Conservation (phyloP, 2,888 invertebrate genomes). For the Dynastes grantii region DNA sequence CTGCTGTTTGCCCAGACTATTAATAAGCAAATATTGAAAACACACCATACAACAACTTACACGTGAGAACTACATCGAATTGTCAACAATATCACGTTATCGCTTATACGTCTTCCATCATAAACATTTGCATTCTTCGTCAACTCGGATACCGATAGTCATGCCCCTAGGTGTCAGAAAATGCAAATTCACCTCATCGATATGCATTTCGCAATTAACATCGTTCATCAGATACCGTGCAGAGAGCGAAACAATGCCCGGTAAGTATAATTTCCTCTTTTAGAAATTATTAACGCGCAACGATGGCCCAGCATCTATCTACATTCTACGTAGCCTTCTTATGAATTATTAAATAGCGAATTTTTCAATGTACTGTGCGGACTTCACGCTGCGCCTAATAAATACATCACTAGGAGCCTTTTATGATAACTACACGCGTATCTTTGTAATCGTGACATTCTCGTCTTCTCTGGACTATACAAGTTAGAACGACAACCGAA, state of each 20-base stretch:
- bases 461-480: too few relatives aligned
- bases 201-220: slow-evolving; percentile 34
- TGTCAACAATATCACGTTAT: too few relatives aligned
- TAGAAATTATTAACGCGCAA: slow-evolving; percentile 16
- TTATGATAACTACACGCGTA: neutral
- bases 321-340: slow-evolving; percentile 1
- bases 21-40: too few relatives aligned
- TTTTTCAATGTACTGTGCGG: slow-evolving; percentile 37
- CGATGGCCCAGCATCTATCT: neutral
- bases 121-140: slow-evolving; percentile 9
- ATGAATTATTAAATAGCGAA: slow-evolving; percentile 39
- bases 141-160: neutral
- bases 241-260: slow-evolving; percentile 24
- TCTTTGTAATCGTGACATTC: neutral
- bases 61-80: too few relatives aligned
- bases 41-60: too few relatives aligned
- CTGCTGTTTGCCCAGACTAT: too few relatives aligned
- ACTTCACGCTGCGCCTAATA: slow-evolving; percentile 37
- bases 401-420: slow-evolving; percentile 16
- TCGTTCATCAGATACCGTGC: slow-evolving; percentile 39
- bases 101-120: too few relatives aligned
- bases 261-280: slow-evolving; percentile 23
- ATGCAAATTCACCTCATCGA: slow-evolving; percentile 22
- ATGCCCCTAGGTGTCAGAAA: slow-evolving; percentile 9
- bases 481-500: neutral